phyloP scores from a whole-genome alignment of 1,140 invertebrate species.

The Magallana angulata region DNA sequence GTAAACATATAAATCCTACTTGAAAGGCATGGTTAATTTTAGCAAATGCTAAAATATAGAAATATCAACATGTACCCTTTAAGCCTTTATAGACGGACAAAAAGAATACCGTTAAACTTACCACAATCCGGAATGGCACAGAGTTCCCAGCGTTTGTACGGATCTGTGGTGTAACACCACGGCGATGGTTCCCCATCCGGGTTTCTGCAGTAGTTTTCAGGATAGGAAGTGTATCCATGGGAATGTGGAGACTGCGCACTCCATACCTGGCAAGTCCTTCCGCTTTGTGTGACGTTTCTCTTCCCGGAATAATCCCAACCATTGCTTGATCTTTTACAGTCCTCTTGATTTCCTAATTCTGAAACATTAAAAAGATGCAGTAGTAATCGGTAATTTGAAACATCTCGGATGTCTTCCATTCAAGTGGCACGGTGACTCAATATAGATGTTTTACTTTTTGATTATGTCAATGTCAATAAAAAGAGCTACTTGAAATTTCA shows the following conservation, averaged over 20 bases:
- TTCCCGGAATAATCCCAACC: slow-evolving; percentile 34
- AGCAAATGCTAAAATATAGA: too few relatives aligned
- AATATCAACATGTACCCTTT: too few relatives aligned
- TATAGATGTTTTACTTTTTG: too few relatives aligned
- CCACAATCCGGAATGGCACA: slow-evolving; percentile 53
- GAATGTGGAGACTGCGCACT: slow-evolving; percentile 42
- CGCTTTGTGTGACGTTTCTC: slow-evolving; percentile 3
- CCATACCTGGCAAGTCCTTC: slow-evolving; percentile 49
- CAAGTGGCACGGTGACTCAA: too few relatives aligned
- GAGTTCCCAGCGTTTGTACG: slow-evolving; percentile 5
- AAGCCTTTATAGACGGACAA: too few relatives aligned
- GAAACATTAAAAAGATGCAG: neutral
- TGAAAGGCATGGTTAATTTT: too few relatives aligned
- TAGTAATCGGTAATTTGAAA: neutral
- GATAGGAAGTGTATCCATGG: neutral
- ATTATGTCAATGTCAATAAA: too few relatives aligned
- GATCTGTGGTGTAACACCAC: slow-evolving; percentile 51
- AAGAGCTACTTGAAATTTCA: too few relatives aligned
- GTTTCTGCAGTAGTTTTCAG: slow-evolving; percentile 49
- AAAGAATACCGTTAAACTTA: neutral
- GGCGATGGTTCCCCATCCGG: slow-evolving; percentile 24
- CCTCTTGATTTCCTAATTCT: neutral
- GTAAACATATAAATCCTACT: too few relatives aligned
- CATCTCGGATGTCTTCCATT: too few relatives aligned
- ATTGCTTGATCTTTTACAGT: neutral